Evolutionary conservation across 1,140 invertebrate genomes (phyloP).

Genomic region (Drosophila guanche): DNA sequence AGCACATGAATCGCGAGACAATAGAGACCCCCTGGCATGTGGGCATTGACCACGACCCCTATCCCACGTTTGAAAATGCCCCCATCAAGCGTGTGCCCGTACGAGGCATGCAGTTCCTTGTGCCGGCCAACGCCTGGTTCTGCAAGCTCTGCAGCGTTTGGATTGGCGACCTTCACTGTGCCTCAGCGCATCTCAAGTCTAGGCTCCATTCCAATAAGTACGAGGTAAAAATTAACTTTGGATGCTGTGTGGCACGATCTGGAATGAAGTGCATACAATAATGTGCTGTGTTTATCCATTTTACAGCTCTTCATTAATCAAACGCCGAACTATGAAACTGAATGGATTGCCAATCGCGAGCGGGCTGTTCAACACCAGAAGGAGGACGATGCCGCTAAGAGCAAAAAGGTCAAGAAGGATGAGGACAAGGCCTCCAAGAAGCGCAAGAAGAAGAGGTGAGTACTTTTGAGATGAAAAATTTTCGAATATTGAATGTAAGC

Average conservation of each 20-base stretch:
- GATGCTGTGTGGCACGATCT: background rate
- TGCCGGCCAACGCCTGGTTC: conserved; percentile 93
- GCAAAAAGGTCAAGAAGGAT: conserved; percentile 78
- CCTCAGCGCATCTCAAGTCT: conserved; percentile 92
- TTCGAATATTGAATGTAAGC: background rate
- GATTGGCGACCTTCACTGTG: conserved; percentile 94
- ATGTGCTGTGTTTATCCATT: conserved; percentile 19
- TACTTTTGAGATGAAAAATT: background rate
- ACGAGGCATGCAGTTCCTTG: conserved; percentile 93
- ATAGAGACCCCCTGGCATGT: conserved; percentile 92
- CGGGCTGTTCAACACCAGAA: conserved; percentile 86
- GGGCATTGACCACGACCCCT: conserved; percentile 85
- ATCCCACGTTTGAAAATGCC: conserved; percentile 87
- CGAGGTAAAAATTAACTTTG: conserved; percentile 85
- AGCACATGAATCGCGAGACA: conserved; percentile 88
- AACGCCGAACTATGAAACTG: conserved; percentile 93
- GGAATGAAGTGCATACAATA: background rate
- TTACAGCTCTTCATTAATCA: conserved; percentile 89
- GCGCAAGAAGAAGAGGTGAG: conserved; percentile 75
- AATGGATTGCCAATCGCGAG: conserved; percentile 92
- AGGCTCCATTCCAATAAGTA: conserved; percentile 90
- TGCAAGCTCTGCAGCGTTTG: conserved; percentile 93
- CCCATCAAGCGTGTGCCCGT: conserved; percentile 91
- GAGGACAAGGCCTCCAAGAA: conserved; percentile 78
- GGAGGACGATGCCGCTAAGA: conserved; percentile 83